Conservation (phyloP, 2,797 vertebrate genomes). For the Catamblyrhynchus diadema region DNA sequence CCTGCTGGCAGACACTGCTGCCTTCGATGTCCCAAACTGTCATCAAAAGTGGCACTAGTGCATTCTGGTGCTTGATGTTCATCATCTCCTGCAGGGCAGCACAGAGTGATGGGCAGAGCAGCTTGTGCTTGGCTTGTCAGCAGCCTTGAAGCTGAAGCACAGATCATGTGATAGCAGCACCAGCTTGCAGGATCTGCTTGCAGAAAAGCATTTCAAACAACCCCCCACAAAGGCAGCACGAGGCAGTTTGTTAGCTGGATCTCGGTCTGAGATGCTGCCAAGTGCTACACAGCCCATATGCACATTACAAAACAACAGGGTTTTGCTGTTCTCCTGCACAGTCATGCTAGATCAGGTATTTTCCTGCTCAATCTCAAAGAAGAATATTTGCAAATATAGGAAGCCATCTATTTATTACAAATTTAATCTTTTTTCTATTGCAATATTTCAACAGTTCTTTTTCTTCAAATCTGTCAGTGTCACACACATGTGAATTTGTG, state of each 20-base stretch:
- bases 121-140: neutral
- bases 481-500: neutral
- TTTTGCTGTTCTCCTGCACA: neutral
- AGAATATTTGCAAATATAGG: neutral
- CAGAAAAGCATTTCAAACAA: neutral
- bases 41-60: neutral
- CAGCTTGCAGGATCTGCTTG: neutral
- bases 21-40: neutral
- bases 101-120: neutral
- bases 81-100: neutral
- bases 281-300: neutral
- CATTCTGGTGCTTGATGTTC: neutral
- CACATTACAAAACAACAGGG: neutral
- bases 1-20: neutral
- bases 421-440: neutral
- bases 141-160: neutral
- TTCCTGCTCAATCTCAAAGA: neutral
- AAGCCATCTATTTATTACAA: constrained; percentile 45
- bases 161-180: neutral
- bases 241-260: neutral
- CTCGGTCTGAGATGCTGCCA: neutral
- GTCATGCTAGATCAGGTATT: neutral
- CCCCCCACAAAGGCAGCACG: neutral
- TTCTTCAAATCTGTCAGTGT: constrained; percentile 13
- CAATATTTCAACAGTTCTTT: constrained; percentile 39